Conservation (phyloP, 2,797 vertebrate genomes). For the Rhabdomys pumilio region DNA sequence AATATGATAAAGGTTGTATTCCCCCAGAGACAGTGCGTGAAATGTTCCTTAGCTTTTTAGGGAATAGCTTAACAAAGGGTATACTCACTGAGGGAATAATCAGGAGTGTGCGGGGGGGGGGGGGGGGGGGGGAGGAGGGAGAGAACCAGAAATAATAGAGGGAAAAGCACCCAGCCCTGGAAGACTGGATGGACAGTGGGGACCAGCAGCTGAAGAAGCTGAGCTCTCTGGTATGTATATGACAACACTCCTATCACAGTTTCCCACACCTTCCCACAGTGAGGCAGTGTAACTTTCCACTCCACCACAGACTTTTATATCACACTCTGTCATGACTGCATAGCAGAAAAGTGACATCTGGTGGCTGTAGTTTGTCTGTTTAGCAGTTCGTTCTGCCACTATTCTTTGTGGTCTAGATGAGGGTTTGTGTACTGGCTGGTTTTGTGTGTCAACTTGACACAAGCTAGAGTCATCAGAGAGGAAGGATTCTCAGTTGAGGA, state of each 20-base stretch:
- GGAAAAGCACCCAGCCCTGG: slow-evolving; percentile 37
- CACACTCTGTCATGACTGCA: neutral
- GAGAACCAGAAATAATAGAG: neutral
- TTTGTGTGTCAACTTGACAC: neutral
- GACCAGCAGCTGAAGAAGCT: slow-evolving; percentile 42
- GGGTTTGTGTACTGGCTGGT: neutral
- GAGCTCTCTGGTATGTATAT: slow-evolving; percentile 27
- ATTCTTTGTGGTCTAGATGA: neutral
- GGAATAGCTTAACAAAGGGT: slow-evolving; percentile 31
- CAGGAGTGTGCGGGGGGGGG: neutral
- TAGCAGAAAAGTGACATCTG: slow-evolving; percentile 17
- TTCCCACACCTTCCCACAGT: neutral
- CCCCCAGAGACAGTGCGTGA: neutral
- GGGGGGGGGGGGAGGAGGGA: too few species aligned
- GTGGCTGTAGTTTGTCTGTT: slow-evolving; percentile 11
- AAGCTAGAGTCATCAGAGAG: neutral
- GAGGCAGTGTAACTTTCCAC: neutral
- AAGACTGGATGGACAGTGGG: slow-evolving; percentile 10
- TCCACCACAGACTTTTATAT: neutral
- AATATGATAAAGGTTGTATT: slow-evolving; percentile 28
- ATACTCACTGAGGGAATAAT: slow-evolving; percentile 31
- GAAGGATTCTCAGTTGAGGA: neutral
- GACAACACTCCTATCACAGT: neutral
- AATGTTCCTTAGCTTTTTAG: slow-evolving; percentile 9
- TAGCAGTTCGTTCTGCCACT: neutral